A percentile compares a stretch with the other conserved stretches of the same genome.
phyloP scores from a whole-genome alignment of 2,888 invertebrate species.

The Andrena flavipes region DNA sequence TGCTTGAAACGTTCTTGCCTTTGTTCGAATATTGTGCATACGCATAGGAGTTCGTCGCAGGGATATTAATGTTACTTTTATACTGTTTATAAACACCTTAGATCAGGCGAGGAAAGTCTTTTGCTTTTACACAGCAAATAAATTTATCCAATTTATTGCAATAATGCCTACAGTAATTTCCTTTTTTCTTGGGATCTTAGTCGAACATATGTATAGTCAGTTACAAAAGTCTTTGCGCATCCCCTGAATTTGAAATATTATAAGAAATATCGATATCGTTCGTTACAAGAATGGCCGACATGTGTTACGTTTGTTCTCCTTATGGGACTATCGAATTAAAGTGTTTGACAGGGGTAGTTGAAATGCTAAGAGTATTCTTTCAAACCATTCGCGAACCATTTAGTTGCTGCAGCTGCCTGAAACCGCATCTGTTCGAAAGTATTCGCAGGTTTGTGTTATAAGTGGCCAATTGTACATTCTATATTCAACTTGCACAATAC shows the following conservation, averaged over 20 bases:
- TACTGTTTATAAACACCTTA: too few relatives aligned
- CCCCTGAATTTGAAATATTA: background rate
- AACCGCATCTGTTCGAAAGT: slow-evolving; percentile 26
- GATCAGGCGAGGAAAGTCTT: too few relatives aligned
- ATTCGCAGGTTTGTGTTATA: background rate
- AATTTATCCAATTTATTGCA: too few relatives aligned
- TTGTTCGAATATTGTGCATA: background rate
- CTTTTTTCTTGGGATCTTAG: too few relatives aligned
- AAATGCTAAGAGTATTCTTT: background rate
- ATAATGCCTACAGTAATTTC: too few relatives aligned
- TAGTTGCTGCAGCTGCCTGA: background rate
- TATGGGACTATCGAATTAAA: background rate
- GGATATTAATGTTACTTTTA: too few relatives aligned
- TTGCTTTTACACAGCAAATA: too few relatives aligned
- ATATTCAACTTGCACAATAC: background rate
- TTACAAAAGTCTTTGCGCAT: too few relatives aligned
- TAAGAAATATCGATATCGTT: background rate
- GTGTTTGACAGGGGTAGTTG: background rate
- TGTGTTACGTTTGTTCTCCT: background rate
- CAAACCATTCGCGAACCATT: background rate
- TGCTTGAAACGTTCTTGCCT: background rate
- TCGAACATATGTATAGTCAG: too few relatives aligned
- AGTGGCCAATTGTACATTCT: background rate
- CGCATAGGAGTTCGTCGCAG: too few relatives aligned
- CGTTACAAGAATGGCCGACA: background rate